Conservation (phyloP, 23 tunicate genomes). For the Styela plicata region DNA sequence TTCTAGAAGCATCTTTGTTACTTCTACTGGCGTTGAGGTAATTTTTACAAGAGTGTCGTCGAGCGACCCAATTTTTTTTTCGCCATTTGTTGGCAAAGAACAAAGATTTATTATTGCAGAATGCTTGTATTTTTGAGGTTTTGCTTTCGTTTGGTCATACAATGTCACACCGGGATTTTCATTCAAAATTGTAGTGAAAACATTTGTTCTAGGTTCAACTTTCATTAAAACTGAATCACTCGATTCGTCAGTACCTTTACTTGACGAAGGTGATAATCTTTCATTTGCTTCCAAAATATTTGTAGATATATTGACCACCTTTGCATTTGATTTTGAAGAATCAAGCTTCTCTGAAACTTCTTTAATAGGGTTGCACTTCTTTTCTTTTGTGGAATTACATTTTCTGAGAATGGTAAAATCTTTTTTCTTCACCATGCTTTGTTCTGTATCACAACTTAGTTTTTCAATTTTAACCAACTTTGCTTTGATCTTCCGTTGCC, state of each 20-base stretch:
- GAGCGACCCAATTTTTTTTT: background rate
- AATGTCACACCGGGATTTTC: slow-evolving; percentile 19
- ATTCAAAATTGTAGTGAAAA: slow-evolving; percentile 18
- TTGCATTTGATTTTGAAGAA: background rate
- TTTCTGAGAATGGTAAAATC: too few relatives aligned
- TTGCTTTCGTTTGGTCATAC: slow-evolving; percentile 2
- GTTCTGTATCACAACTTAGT: background rate
- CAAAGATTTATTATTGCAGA: slow-evolving; percentile 29
- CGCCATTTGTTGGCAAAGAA: background rate
- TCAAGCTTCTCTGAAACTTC: too few relatives aligned
- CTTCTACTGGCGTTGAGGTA: slow-evolving; percentile 8
- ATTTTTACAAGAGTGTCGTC: slow-evolving; percentile 14
- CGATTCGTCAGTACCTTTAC: background rate
- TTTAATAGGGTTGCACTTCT: background rate
- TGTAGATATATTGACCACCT: background rate
- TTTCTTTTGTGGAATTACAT: background rate
- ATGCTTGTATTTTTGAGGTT: background rate
- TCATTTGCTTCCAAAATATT: background rate
- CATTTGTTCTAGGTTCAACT: slow-evolving; percentile 11
- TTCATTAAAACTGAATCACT: background rate
- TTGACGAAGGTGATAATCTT: background rate
- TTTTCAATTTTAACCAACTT: background rate
- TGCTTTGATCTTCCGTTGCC: background rate
- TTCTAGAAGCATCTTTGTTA: background rate
- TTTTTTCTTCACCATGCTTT: background rate